Percentiles rank a stretch among this genome's conserved stretches.
phyloP scores from a whole-genome alignment of 2,113 vertebrate species.

The Fukomys damarensis region DNA sequence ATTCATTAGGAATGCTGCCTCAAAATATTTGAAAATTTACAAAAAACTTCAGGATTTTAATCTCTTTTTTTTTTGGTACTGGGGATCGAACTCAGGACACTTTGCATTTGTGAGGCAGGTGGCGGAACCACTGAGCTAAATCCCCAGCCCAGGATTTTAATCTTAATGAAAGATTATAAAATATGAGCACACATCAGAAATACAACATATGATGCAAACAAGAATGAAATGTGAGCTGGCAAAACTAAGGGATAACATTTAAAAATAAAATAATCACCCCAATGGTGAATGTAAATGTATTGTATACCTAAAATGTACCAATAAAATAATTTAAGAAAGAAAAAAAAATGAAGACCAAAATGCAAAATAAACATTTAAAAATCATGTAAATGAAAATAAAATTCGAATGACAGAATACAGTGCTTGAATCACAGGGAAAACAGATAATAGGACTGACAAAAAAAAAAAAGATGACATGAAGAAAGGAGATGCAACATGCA shows the following conservation, averaged over 20 bases:
- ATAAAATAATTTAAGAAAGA: too few relatives aligned
- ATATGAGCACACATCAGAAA: neutral
- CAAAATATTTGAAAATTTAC: neutral
- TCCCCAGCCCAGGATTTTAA: neutral
- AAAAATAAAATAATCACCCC: neutral
- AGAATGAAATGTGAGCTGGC: neutral
- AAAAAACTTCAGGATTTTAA: slow-evolving; percentile 17
- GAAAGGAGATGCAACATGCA: neutral
- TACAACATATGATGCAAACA: neutral
- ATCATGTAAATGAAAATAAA: neutral
- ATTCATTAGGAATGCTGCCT: neutral
- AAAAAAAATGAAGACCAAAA: too few relatives aligned
- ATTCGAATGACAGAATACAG: neutral
- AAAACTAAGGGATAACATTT: neutral
- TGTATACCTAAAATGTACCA: too few relatives aligned
- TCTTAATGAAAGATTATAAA: slow-evolving; percentile 20
- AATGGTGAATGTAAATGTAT: too few relatives aligned
- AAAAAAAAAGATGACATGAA: neutral
- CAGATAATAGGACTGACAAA: neutral
- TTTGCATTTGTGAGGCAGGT: too few relatives aligned
- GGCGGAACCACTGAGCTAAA: too few relatives aligned
- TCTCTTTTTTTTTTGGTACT: too few relatives aligned
- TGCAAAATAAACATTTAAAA: neutral
- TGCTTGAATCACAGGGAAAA: neutral
- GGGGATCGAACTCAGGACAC: too few relatives aligned